Percentiles rank a stretch among this genome's conserved stretches.
Evolutionary conservation across 2,888 invertebrate species (phyloP).

Genomic region (Drosophila niveifrons): DNA sequence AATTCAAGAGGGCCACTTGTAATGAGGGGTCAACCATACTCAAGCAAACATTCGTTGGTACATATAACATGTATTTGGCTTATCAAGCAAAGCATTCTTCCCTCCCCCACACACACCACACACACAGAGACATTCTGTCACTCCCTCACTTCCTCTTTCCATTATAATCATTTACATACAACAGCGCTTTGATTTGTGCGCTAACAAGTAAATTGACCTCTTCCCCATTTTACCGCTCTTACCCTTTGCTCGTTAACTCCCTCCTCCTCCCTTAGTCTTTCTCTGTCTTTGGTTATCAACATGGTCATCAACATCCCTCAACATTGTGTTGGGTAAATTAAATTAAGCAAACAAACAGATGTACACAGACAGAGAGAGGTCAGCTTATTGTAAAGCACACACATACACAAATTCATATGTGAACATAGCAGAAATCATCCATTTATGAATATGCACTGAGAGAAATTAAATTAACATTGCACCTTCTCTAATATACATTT

Average conservation of each 20-base stretch:
- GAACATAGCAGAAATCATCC: constrained; percentile 46
- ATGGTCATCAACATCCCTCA: constrained; percentile 54
- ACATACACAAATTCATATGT: constrained; percentile 27
- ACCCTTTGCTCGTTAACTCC: constrained; percentile 2
- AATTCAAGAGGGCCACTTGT: constrained; percentile 44
- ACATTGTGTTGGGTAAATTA: constrained; percentile 68
- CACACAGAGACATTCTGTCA: not conserved
- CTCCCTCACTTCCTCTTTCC: not conserved
- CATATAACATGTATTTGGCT: constrained; percentile 13
- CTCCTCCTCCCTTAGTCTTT: not conserved
- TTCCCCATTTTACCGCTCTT: constrained; percentile 11
- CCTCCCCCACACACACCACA: not conserved
- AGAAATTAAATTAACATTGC: constrained; percentile 13
- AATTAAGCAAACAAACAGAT: constrained; percentile 73
- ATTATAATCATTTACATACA: constrained; percentile 45
- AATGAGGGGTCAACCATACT: constrained; percentile 14
- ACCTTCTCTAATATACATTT: not conserved
- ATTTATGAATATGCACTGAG: constrained; percentile 52
- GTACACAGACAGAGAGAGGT: constrained; percentile 30
- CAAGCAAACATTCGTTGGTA: not conserved
- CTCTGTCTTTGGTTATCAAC: constrained; percentile 39
- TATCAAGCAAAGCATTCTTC: not conserved
- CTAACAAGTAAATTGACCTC: constrained; percentile 73
- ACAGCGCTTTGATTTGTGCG: constrained; percentile 59
- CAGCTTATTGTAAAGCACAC: constrained; percentile 49